A percentile compares a stretch with the other conserved stretches of the same genome.
phyloP scores from a whole-genome alignment of 2,888 invertebrate genomes.

The Chrysolina oricalcia region DNA sequence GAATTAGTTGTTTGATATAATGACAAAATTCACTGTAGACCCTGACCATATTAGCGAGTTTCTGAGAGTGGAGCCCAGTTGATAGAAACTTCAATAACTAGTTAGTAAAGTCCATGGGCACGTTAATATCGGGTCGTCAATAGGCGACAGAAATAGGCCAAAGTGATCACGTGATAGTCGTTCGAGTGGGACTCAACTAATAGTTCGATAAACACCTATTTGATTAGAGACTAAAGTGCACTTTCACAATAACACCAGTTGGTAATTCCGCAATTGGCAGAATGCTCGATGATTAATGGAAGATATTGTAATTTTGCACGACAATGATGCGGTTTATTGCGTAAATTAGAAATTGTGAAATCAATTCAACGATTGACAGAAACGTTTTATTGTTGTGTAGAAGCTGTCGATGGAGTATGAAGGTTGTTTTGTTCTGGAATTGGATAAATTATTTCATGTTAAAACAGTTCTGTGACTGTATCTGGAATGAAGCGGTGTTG shows the following conservation, averaged over 20 bases:
- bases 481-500: too few species aligned
- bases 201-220: slow-evolving; percentile 57
- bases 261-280: slow-evolving; percentile 33
- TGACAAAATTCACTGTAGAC: background rate
- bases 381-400: background rate
- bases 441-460: background rate
- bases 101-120: slow-evolving; percentile 34
- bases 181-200: slow-evolving; percentile 48
- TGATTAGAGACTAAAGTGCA: slow-evolving; percentile 55
- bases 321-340: slow-evolving; percentile 25
- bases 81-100: slow-evolving; percentile 24
- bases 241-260: slow-evolving; percentile 48
- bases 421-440: background rate
- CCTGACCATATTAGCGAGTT: background rate
- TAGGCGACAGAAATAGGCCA: slow-evolving; percentile 35
- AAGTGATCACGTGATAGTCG: slow-evolving; percentile 38
- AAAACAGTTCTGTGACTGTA: too few species aligned
- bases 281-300: slow-evolving; percentile 35
- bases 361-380: background rate
- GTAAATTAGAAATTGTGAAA: background rate
- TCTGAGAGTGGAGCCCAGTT: background rate
- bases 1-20: background rate
- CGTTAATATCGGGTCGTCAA: slow-evolving; percentile 42
- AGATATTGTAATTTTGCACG: slow-evolving; percentile 32
- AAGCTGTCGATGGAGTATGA: background rate